Base-by-base conservation (phyloP, 2,113 vertebrate species). In the Calyptomena viridis region DNA sequence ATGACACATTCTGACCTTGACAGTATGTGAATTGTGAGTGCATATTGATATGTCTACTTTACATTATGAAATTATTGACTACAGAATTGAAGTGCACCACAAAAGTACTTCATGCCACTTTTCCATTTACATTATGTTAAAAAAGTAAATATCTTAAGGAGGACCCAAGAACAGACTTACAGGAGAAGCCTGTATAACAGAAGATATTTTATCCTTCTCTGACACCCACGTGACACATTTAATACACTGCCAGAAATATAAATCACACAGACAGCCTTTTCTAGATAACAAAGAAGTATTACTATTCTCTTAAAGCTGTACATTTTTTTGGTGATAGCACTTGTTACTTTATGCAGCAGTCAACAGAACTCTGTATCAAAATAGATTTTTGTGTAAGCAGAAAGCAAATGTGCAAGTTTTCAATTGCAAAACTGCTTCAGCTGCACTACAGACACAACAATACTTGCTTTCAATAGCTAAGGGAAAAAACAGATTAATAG, bases 341-440 rank as follows among this genome's bases (percentile, higher is more conserved):
- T 94, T 76, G 47, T n/a, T 89, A 46, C 84, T 91, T 94, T 56
- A 75, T 87, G 66, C 78, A 89, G 66, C 64, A 89, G 76, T 56
- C 76, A 84, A 91, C 76, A 75, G 52, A 91, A 79, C 14, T 39
- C 60, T 73, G 35, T 76, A 89, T 87, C 77, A 87, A 91, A 93
- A 94, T 49, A 95, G 66, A 87, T 87, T 81, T 73, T 91, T 94
- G 87, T 81, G 74, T 87, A 95, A 96, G 87, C 73, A 91, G 60
- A 95, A 94, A 87, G 49, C 23, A 91, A 94, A 87, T 8, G 17
- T 49, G 74, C 77, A 79, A 85, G 74, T 79, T 95, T 94, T 92
- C 91, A 87, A 42, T 50, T 69, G 84, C 89, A 95, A 97, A 95
- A 87, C 52, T 71, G 90, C 77, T 93, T 89, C 91, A 95, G 87